Evolutionary conservation across 2,888 invertebrate species (phyloP), one percentile per base, ranked within the genome.

Genomic region (Minunthozetes semirufus): DNA sequence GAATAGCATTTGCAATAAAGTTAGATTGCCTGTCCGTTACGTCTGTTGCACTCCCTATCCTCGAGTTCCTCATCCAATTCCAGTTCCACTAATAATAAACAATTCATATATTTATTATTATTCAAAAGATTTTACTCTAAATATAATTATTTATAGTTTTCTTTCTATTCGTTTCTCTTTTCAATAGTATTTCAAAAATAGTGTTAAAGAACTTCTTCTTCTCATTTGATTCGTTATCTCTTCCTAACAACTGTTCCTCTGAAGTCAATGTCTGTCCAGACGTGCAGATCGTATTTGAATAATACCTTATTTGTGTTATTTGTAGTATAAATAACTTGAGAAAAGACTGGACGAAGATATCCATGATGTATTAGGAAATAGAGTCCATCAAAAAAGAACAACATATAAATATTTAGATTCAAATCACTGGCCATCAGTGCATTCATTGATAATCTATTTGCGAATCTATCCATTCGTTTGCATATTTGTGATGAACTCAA

Each of bases 141-240:
- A 50, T 50, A 50, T 50, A 50, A 42, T 50, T 50, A 50, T 50
- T 50, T 50, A 50, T 50, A 50, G 17, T n/a, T 50, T 50, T 48
- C 15, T 48, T 19, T 50, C n/a, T 19, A 50, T 56, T 25, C 22
- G 19, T 22, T 56, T 11, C 50, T 50, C n/a, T 19, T 50, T 19
- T 50, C 56, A 22, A 56, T 56, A 13, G 6, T 13, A 4, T 19
- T 56, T 25, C 22, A 22, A 19, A 56, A 9, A 25, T 25, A 56
- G n/a, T 11, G 5, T 8, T 50, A 50, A 50, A 19, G 11, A 13
- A 56, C 5, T 22, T 22, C 19, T 56, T 56, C 22, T 25, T 22
- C 56, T 19, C 56, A 56, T 42, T 42, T 42, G 42, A 56, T 53
- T n/a, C 5, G 1, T 53, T 53, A n/a, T 50, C 50, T n/a, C 50